Evolutionary conservation across 2,888 invertebrate genomes (phyloP), one percentile per base, ranked within the genome.

Genomic region (Pseudococcus longispinus): DNA sequence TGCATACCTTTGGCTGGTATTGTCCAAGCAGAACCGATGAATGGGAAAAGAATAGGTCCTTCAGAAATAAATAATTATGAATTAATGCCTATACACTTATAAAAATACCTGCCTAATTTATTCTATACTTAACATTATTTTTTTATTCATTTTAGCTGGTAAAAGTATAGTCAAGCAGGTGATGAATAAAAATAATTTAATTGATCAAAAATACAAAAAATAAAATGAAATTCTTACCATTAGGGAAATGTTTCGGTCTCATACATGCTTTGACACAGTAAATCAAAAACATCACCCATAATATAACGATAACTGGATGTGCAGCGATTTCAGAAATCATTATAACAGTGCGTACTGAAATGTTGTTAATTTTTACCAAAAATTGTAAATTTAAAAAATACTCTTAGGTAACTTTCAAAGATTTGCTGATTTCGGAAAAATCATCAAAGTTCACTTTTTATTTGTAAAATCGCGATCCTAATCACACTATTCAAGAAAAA

Each of bases 1-100:
- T 85, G 23, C 55, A 85, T 74, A 1, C 70, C 74, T 74, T 44
- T 44, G 13, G 42, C 74, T 13, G 85, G 85, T 15, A 85, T 29
- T 13, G 42, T 42, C 55, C 60, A 85, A 15, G 8, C 8, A 5
- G 42, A 65, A 15, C 85, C 85, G n/a, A 85, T 74, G 42, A 85
- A n/a, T 23, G 85, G 85, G 0, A 85, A 2, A 65, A 60, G 20
- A 11, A 42, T 0, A 6, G 85, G 85, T 20, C 85, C 85, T 85
- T 3, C 0, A 65, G 20, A 55, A 20, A 55, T 55, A n/a, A 2
- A 2, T 9, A 13, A 11, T 29, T n/a, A 37, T 37, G n/a, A n/a
- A n/a, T n/a, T n/a, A n/a, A n/a, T n/a, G n/a, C n/a, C n/a, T n/a
- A n/a, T n/a, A n/a, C n/a, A n/a, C n/a, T n/a, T n/a, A n/a, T n/a